Evolutionary conservation across 2,888 invertebrate genomes (phyloP), one percentile per base, ranked within the genome.

Genomic region (Agrotis segetum): DNA sequence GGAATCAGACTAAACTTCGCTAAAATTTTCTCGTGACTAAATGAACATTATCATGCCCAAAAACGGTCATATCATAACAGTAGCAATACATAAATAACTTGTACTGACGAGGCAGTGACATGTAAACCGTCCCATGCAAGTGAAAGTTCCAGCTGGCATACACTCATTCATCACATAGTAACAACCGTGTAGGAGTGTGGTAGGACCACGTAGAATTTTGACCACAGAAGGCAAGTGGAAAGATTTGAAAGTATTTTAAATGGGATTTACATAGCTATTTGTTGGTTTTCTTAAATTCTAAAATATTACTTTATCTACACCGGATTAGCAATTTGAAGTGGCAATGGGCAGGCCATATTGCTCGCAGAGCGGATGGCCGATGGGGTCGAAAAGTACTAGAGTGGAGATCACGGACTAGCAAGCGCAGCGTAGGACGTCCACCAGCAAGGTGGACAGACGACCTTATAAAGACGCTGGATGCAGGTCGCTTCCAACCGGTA

Each of bases 81-180:
- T 49, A 53, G 55, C 56, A 21, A 65, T 70, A 46, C 52, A 64
- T 71, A 11, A 46, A n/a, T 71, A 52, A 50, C 61, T 63, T 19
- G 66, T n/a, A 59, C 50, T 73, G 81, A 81, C 68, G 44, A 79
- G 68, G 24, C 55, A 73, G 69, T 66, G 67, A 63, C 76, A 75
- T 74, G 67, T 85, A 83, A 85, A 82, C 77, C 67, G 59, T 70
- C 71, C 76, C 74, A 62, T 77, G 62, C 78, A 63, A 88, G 88
- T 88, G 87, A 88, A 88, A 88, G 88, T 88, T 19, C 67, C 86
- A 85, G 83, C 84, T 83, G 87, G 52, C 58, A 72, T 50, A 70
- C 60, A 81, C 72, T 64, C 79, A 87, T 86, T 83, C 77, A 82
- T 88, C 84, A 84, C 67, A 69, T 61, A 52, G 49, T 68, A 77